These are phyloP conservation scores for Aurelia sp. DNA, from an alignment of 30 jellyfish, hydroid and myxozoan genomes.

Conservation along the genomic window DNA sequence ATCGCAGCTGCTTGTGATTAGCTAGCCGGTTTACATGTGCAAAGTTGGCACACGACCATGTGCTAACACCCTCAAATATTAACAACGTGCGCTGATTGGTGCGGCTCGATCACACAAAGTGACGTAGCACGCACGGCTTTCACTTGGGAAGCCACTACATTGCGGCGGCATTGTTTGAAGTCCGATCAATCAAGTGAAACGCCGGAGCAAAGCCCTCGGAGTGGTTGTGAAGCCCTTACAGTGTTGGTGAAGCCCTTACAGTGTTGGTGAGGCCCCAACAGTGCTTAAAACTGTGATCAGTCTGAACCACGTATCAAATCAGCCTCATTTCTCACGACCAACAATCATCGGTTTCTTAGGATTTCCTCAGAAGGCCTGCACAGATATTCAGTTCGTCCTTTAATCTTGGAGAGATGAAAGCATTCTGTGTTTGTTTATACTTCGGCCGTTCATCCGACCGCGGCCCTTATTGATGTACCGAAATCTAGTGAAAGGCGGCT, in stretches of 20 bases:
- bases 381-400: slow-evolving; percentile 33
- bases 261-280: slow-evolving; percentile 59
- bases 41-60: slow-evolving; percentile 97
- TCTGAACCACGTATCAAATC: not conserved
- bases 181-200: slow-evolving; percentile 76
- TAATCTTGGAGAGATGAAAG: slow-evolving; percentile 41
- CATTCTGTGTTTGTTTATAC: slow-evolving; percentile 70
- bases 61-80: slow-evolving; percentile 87
- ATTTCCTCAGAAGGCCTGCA: slow-evolving; percentile 21
- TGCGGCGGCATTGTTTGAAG: slow-evolving; percentile 95
- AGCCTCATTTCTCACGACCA: slow-evolving; percentile 23
- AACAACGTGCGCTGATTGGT: slow-evolving; percentile 82
- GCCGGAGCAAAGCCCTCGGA: slow-evolving; percentile 64
- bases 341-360: slow-evolving; percentile 10
- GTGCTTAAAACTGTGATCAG: slow-evolving; percentile 41
- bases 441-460: slow-evolving; percentile 75
- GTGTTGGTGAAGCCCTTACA: slow-evolving; percentile 62
- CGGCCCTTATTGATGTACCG: slow-evolving; percentile 85
- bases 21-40: slow-evolving; percentile 94
- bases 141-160: slow-evolving; percentile 93
- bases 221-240: slow-evolving; percentile 62
- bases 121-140: slow-evolving; percentile 91
- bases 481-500: slow-evolving; percentile 85
- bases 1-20: slow-evolving; percentile 96
- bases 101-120: slow-evolving; percentile 84